A percentile compares a stretch with the other conserved stretches of the same genome.
These are phyloP conservation scores for Cylindroiulus punctatus DNA, from an alignment of 2,888 invertebrate species.

Conservation along the genomic window DNA sequence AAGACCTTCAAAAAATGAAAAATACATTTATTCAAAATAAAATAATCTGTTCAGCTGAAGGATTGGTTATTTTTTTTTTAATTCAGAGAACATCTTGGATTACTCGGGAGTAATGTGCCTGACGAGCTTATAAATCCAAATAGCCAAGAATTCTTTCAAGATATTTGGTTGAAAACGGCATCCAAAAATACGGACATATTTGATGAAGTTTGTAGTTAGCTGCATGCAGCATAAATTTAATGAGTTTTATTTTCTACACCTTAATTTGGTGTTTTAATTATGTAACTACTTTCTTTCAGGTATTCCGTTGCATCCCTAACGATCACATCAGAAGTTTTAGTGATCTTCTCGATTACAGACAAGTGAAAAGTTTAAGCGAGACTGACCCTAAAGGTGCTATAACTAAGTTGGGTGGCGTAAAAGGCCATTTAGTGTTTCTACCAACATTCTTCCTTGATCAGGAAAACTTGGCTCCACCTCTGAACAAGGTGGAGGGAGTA, in stretches of 20 bases:
- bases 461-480: slow-evolving; percentile 84
- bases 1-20: background rate
- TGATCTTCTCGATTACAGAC: slow-evolving; percentile 78
- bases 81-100: slow-evolving; percentile 85
- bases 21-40: too few species aligned
- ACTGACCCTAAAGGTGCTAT: slow-evolving; percentile 77
- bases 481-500: slow-evolving; percentile 87
- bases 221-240: background rate
- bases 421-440: slow-evolving; percentile 82
- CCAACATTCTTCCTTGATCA: slow-evolving; percentile 89
- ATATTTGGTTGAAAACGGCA: slow-evolving; percentile 84
- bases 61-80: slow-evolving; percentile 43
- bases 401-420: slow-evolving; percentile 75
- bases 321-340: slow-evolving; percentile 82
- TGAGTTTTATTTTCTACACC: too few species aligned
- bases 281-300: slow-evolving; percentile 67
- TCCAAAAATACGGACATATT: slow-evolving; percentile 85
- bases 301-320: slow-evolving; percentile 90
- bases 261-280: background rate
- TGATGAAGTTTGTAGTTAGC: slow-evolving; percentile 74
- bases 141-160: slow-evolving; percentile 82
- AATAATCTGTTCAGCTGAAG: too few species aligned
- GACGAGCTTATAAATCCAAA: slow-evolving; percentile 87
- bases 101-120: slow-evolving; percentile 73
- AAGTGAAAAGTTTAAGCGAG: slow-evolving; percentile 77